These are phyloP conservation scores for Hemiprocne comata DNA, from an alignment of 2,113 vertebrate species.

Conservation along the genomic window DNA sequence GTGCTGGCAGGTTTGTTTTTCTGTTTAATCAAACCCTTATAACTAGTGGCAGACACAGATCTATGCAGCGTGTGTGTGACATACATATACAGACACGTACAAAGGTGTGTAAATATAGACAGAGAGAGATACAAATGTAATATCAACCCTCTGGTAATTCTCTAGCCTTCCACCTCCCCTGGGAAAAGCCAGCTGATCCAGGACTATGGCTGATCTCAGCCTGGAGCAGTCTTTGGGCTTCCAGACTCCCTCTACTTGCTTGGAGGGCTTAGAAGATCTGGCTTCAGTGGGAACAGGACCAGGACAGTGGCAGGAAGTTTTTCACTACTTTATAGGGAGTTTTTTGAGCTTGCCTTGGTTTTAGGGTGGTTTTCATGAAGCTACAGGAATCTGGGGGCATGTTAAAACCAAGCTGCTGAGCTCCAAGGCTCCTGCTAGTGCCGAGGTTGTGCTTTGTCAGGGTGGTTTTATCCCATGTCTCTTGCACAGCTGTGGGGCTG, in stretches of 20 bases:
- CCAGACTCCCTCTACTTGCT: not conserved
- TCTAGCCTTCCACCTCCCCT: not conserved
- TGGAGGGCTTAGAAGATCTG: not conserved
- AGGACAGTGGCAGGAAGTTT: not conserved
- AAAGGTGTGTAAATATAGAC: not conserved
- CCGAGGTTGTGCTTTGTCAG: not conserved
- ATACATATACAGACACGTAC: not conserved
- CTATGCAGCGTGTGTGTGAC: not conserved
- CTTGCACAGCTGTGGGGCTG: not conserved
- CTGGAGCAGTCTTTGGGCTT: not conserved
- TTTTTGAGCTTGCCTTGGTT: not conserved
- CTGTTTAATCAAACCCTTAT: not conserved
- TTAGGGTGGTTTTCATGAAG: not conserved
- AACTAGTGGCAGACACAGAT: not conserved
- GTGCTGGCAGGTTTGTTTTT: not conserved
- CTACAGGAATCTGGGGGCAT: not conserved
- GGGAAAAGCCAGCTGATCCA: not conserved
- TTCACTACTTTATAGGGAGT: not conserved
- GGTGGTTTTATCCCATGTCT: not conserved
- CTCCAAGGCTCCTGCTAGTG: not conserved
- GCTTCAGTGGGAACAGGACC: not conserved
- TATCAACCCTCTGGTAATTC: slow-evolving; percentile 16
- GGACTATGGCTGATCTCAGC: not conserved
- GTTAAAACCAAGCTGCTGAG: not conserved
- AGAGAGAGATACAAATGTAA: not conserved